Percentiles rank a stretch among this genome's conserved stretches.
Conservation (phyloP, 2,113 vertebrate genomes). For the Drymodes brunneopygia region DNA sequence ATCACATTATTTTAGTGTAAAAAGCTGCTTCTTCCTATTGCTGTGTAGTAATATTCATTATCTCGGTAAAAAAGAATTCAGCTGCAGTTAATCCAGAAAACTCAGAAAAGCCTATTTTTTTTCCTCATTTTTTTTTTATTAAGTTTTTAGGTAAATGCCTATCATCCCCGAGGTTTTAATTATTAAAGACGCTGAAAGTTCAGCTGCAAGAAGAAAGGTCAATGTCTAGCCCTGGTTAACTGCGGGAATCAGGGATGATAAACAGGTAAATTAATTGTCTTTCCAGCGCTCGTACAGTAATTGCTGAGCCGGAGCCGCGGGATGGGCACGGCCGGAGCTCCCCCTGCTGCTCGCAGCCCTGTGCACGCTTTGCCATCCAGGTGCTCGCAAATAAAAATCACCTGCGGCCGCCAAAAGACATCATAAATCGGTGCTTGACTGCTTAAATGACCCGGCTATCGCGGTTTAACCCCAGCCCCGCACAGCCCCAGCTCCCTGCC, state of each 20-base stretch:
- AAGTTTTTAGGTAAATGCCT: neutral
- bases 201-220: constrained; percentile 21
- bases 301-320: neutral
- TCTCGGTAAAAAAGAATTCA: neutral
- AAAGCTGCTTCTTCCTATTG: neutral
- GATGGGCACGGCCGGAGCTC: constrained; percentile 29
- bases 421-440: neutral
- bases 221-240: neutral
- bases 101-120: neutral
- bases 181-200: constrained; percentile 56
- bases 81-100: neutral
- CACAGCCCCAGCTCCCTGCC: too few species aligned
- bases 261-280: neutral
- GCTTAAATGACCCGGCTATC: neutral
- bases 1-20: neutral
- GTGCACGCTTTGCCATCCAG: fast-evolving
- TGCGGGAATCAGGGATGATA: neutral
- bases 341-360: constrained; percentile 56
- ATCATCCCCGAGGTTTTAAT: neutral
- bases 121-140: neutral
- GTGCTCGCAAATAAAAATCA: neutral
- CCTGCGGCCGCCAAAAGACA: neutral
- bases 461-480: neutral
- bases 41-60: neutral
- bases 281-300: neutral